Evolutionary conservation across 1,140 invertebrate genomes (phyloP), one percentile per base, ranked within the genome.

Genomic region (Leptinotarsa texana): DNA sequence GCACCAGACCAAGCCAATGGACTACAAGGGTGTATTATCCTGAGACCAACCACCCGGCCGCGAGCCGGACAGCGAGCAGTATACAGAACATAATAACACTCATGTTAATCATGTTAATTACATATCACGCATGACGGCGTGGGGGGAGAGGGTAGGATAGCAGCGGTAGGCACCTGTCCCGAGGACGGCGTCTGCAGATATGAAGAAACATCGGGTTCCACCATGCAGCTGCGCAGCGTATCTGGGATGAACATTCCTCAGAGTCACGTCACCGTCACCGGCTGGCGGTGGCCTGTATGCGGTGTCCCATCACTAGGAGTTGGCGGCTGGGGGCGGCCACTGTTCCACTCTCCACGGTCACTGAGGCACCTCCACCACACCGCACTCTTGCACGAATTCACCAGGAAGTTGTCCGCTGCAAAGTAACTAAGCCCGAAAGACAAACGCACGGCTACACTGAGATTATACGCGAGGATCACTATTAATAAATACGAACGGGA

Each of bases 151-250:
- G 82, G 82, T 79, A 83, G 79, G 80, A 81, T 85, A 83, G 82
- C 82, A 84, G 81, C 81, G 80, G 82, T 83, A 86, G 85, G 87
- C 88, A 93, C 92, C 92, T 93, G 92, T 89, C 92, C 92, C 84
- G 92, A 91, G 85, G 92, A 92, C 87, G 92, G 92, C 86, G 92
- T 91, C 87, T 93, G 92, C 83, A 93, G 90, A 87, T 93, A 93
- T 83, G 92, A 92, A 84, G 92, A 92, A 83, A 93, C 92, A 91
- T 93, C 92, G 86, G 92, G 92, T 89, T 93, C 92, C 88, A 93
- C 91, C 92, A 93, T 93, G 88, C 92, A 93, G 90, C 91, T 93
- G 87, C 92, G 90, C 83, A 93, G 87, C 81, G 91, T 90, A 83
- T 93, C 92, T 85, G 92, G 92, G 89, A 93, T 92, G 87, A 93